Evolutionary conservation across 1,140 invertebrate species (phyloP).

Genomic region (Hycleus cichorii): DNA sequence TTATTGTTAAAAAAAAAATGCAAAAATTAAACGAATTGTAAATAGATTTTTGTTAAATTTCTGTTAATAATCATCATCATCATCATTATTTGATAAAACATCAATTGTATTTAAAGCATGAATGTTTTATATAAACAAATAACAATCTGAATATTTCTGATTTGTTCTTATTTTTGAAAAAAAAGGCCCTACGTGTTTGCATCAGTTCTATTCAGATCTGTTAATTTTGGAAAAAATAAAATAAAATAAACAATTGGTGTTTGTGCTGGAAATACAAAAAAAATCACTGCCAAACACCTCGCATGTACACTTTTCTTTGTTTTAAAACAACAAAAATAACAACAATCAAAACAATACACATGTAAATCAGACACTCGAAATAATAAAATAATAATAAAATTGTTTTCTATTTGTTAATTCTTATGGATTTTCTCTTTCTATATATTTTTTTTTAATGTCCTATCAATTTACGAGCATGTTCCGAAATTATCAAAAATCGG

Average conservation of each 20-base stretch:
- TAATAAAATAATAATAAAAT: conserved; percentile 30
- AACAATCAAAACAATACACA: conserved; percentile 9
- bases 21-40: too few species aligned
- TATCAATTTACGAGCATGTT: too few species aligned
- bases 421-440: not conserved
- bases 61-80: too few species aligned
- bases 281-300: conserved; percentile 37
- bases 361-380: conserved; percentile 18
- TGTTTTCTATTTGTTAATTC: conserved; percentile 33
- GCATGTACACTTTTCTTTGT: conserved; percentile 23
- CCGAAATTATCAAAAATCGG: not conserved
- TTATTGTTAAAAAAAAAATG: too few species aligned
- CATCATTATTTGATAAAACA: too few species aligned
- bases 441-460: not conserved
- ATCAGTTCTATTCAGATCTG: conserved; percentile 22
- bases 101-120: too few species aligned
- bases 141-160: conserved; percentile 24
- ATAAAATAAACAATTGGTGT: conserved; percentile 15
- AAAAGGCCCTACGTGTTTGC: conserved; percentile 34
- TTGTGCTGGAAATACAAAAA: conserved; percentile 12
- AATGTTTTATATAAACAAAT: conserved; percentile 1
- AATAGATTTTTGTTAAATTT: too few species aligned
- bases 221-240: not conserved
- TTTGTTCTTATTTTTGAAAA: not conserved
- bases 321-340: conserved; percentile 10